Conservation (phyloP, 2,113 vertebrate genomes). For the Xyliphius kryptos region DNA sequence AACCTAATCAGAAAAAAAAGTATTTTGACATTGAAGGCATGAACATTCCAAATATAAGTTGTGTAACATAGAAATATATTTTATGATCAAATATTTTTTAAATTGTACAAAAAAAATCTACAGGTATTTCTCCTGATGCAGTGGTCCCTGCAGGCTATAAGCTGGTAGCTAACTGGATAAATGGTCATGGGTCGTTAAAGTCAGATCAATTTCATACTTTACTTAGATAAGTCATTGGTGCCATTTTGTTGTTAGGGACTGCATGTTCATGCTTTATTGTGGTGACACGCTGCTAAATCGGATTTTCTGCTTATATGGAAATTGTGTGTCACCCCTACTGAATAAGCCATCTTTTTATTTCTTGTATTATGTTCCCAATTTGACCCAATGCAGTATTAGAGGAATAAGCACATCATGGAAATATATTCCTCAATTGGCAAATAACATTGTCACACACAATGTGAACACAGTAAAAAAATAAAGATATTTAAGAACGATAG, state of each 20-base stretch:
- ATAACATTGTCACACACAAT: too few relatives aligned
- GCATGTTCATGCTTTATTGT: constrained; percentile 62
- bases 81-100: too few relatives aligned
- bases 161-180: constrained; percentile 60
- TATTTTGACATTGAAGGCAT: too few relatives aligned
- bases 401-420: constrained; percentile 52
- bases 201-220: constrained; percentile 67
- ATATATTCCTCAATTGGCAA: constrained; percentile 10
- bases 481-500: too few relatives aligned
- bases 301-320: constrained; percentile 72
- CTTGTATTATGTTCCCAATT: constrained; percentile 53
- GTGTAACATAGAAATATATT: neutral
- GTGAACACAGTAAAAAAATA: too few relatives aligned
- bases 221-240: constrained; percentile 46
- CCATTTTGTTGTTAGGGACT: constrained; percentile 48
- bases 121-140: constrained; percentile 14
- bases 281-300: constrained; percentile 71
- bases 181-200: constrained; percentile 62
- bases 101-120: neutral
- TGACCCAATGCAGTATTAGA: constrained; percentile 37
- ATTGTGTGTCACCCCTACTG: constrained; percentile 56
- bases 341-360: constrained; percentile 51
- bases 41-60: neutral
- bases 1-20: too few relatives aligned
- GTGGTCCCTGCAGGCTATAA: neutral